Conservation (phyloP, 2,888 invertebrate species). For the Macropis europaea region DNA sequence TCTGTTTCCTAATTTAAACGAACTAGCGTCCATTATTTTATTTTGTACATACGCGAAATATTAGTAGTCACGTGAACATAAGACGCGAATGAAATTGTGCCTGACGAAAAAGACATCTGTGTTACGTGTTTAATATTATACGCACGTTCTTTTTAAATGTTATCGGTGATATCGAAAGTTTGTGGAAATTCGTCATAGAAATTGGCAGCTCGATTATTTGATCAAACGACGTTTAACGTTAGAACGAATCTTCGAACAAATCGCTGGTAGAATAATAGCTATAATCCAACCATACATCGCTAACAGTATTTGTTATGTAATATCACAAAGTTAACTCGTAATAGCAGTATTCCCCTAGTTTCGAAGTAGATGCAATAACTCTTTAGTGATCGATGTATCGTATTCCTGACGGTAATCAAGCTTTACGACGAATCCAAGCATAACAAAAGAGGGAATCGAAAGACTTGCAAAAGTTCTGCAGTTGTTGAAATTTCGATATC, state of each 20-base stretch:
- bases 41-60: slow-evolving; percentile 41
- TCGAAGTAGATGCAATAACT: slow-evolving; percentile 31
- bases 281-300: slow-evolving; percentile 37
- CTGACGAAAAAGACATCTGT: slow-evolving; percentile 37
- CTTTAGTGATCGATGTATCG: slow-evolving; percentile 19
- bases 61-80: slow-evolving; percentile 18
- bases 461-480: not conserved
- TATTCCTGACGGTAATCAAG: slow-evolving; percentile 38
- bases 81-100: slow-evolving; percentile 25
- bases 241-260: not conserved
- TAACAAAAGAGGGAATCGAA: not conserved
- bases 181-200: slow-evolving; percentile 1
- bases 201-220: not conserved
- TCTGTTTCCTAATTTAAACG: slow-evolving; percentile 45
- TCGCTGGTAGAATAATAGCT: slow-evolving; percentile 33
- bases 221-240: not conserved
- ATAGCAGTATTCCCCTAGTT: slow-evolving; percentile 51
- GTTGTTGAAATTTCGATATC: slow-evolving; percentile 20
- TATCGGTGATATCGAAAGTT: slow-evolving; percentile 11
- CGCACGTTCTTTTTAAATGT: slow-evolving; percentile 17
- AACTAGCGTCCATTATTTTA: slow-evolving; percentile 35
- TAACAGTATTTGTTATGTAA: slow-evolving; percentile 56
- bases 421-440: slow-evolving; percentile 26
- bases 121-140: slow-evolving; percentile 17
- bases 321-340: slow-evolving; percentile 29